Evolutionary conservation across 1,140 invertebrate species (phyloP).

Genomic region (Harpegnathos saltator): DNA sequence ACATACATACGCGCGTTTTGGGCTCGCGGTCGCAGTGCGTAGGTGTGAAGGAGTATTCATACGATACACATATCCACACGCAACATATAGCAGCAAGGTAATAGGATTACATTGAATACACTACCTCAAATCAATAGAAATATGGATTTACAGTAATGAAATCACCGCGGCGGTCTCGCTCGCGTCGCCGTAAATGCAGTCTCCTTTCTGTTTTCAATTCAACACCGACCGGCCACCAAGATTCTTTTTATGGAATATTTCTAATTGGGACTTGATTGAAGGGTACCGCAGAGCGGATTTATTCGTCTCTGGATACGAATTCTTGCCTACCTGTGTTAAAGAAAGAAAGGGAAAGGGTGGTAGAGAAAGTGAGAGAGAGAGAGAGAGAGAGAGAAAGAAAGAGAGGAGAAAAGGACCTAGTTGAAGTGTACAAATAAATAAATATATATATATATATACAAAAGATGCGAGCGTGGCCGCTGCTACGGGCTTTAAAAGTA

Average conservation of each 20-base stretch:
- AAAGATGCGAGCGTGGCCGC: conserved; percentile 68
- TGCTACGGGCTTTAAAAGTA: conserved; percentile 74
- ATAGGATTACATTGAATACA: conserved; percentile 84
- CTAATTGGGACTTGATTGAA: conserved; percentile 43
- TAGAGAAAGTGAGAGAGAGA: too few relatives aligned
- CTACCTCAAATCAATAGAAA: conserved; percentile 85
- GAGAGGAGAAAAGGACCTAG: conserved; percentile 47
- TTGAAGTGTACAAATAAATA: conserved; percentile 70
- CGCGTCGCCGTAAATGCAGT: conserved; percentile 70
- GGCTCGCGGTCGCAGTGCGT: conserved; percentile 81
- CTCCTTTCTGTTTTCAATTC: conserved; percentile 61
- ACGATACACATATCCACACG: conserved; percentile 83
- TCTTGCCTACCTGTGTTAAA: conserved; percentile 49
- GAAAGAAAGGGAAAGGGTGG: too few relatives aligned
- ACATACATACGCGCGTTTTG: conserved; percentile 72
- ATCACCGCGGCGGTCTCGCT: conserved; percentile 75
- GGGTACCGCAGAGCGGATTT: conserved; percentile 55
- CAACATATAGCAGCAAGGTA: conserved; percentile 83
- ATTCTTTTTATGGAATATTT: conserved; percentile 63
- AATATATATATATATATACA: conserved; percentile 42
- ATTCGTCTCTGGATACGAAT: conserved; percentile 55
- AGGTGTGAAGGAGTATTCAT: conserved; percentile 79
- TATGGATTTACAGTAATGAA: conserved; percentile 81
- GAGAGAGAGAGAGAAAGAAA: too few relatives aligned
- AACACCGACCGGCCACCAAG: conserved; percentile 51